Percentiles rank a stretch among this genome's conserved stretches.
These are phyloP conservation scores for Lepisosteus oculatus DNA, from an alignment of 2,113 vertebrate genomes.

Conservation along the genomic window DNA sequence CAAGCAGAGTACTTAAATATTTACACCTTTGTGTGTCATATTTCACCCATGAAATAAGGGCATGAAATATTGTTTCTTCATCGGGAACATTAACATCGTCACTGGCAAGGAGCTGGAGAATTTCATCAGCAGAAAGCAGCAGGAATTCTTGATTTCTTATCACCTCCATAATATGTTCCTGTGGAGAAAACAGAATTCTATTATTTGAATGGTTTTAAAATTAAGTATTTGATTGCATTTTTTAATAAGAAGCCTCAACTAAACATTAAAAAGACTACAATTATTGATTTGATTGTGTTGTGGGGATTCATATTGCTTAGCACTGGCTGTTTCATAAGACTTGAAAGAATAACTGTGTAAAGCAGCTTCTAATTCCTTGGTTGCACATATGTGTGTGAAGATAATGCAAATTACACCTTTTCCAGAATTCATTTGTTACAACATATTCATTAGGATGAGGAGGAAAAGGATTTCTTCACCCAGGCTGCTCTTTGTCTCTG, in stretches of 20 bases:
- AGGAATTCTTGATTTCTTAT: constrained; percentile 78
- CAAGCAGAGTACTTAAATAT: constrained; percentile 70
- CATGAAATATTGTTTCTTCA: constrained; percentile 76
- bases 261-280: no score
- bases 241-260: no score
- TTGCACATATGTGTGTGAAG: not conserved
- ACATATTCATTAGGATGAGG: not conserved
- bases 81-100: constrained; percentile 77
- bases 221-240: no score
- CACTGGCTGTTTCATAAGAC: no score
- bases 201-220: no score
- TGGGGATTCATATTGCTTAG: no score
- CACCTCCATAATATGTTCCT: constrained; percentile 80
- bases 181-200: constrained; percentile 27
- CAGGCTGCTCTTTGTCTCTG: no score
- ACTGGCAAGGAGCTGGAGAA: constrained; percentile 72
- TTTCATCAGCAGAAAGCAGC: constrained; percentile 69
- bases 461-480: no score
- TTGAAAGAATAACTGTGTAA: no score
- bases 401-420: not conserved
- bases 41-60: constrained; percentile 78
- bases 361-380: not conserved
- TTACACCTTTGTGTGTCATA: constrained; percentile 66
- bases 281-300: no score
- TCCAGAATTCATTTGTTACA: not conserved